Evolutionary conservation across 2,888 invertebrate species (phyloP).

Genomic region (Heteromurus nitidus): DNA sequence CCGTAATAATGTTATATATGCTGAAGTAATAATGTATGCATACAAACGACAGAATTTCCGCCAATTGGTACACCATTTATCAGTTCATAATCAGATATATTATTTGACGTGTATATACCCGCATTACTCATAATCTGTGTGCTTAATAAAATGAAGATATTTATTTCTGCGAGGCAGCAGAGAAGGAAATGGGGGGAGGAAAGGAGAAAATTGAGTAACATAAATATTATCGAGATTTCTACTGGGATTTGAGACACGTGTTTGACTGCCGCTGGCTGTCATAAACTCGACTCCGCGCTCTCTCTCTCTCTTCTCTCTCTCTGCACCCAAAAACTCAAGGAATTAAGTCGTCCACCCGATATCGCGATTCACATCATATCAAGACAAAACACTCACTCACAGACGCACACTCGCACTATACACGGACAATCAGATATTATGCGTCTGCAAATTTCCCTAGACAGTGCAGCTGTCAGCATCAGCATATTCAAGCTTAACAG

Average conservation of each 20-base stretch:
- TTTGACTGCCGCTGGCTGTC: constrained; percentile 53
- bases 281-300: constrained; percentile 13
- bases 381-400: not conserved
- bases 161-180: constrained; percentile 17
- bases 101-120: constrained; percentile 23
- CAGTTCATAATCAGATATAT: constrained; percentile 53
- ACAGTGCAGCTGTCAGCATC: constrained; percentile 53
- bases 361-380: constrained; percentile 24
- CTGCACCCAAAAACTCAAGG: not conserved
- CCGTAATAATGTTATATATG: constrained; percentile 16
- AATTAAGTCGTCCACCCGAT: constrained; percentile 27
- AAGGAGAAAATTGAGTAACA: not conserved
- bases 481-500: constrained; percentile 50
- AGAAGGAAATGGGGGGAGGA: constrained; percentile 18
- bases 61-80: constrained; percentile 52
- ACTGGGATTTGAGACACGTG: constrained; percentile 57
- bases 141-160: constrained; percentile 52
- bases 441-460: constrained; percentile 38
- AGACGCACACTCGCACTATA: not conserved
- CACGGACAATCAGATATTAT: not conserved
- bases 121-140: constrained; percentile 38
- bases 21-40: constrained; percentile 28
- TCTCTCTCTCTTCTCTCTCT: too few species aligned
- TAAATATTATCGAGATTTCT: constrained; percentile 55
- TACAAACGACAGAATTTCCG: constrained; percentile 49